These are phyloP conservation scores for Struthio camelus DNA, from an alignment of 2,113 vertebrate species.

Conservation along the genomic window DNA sequence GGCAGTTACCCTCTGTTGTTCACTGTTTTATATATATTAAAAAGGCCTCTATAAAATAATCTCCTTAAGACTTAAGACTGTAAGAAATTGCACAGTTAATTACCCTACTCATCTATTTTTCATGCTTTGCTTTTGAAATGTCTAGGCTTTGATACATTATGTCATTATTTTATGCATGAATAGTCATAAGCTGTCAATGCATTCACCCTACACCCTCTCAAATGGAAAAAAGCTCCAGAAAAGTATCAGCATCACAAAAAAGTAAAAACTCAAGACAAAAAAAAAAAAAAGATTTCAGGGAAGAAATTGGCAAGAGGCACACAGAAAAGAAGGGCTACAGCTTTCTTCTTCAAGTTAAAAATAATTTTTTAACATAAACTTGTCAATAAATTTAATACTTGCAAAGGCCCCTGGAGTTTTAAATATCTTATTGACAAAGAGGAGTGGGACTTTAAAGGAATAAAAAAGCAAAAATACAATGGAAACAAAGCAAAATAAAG, in stretches of 20 bases:
- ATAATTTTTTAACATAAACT: background rate
- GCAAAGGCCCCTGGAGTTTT: background rate
- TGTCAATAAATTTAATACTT: background rate
- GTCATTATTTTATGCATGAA: constrained; percentile 32
- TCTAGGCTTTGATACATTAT: constrained; percentile 7
- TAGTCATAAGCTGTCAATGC: constrained; percentile 7
- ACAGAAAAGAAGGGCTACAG: background rate
- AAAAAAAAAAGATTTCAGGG: background rate
- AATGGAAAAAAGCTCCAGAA: background rate
- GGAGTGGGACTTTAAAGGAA: background rate
- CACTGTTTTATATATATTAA: background rate
- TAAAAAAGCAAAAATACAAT: background rate
- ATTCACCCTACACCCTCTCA: background rate
- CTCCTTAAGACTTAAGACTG: background rate
- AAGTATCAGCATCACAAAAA: background rate
- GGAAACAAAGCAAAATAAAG: background rate
- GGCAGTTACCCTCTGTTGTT: background rate
- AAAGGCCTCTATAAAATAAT: background rate
- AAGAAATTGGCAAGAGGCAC: background rate
- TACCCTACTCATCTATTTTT: background rate
- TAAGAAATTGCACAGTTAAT: background rate
- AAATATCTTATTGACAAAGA: background rate
- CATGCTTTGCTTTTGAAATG: background rate
- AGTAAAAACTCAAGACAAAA: background rate
- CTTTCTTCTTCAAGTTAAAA: background rate